phyloP scores from a whole-genome alignment of 2,797 vertebrate genomes.

The Gymnoscopelus microlampas region DNA sequence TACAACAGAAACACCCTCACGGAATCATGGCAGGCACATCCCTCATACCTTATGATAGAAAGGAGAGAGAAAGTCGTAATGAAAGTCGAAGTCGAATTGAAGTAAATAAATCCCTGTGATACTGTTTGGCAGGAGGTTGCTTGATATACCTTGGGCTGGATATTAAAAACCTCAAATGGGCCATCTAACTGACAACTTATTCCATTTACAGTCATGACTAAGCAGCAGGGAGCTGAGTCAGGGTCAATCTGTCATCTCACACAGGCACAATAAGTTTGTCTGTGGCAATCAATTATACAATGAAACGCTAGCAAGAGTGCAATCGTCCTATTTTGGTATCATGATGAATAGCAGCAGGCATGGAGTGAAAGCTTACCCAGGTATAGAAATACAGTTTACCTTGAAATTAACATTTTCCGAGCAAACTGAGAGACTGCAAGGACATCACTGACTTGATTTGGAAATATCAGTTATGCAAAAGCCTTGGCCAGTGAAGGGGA shows the following conservation, averaged over 20 bases:
- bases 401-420: constrained; percentile 1
- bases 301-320: constrained; percentile 14
- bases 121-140: constrained; percentile 68
- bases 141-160: constrained; percentile 78
- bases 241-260: constrained; percentile 72
- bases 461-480: constrained; percentile 37
- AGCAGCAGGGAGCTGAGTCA: constrained; percentile 69
- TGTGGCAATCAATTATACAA: constrained; percentile 53
- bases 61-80: constrained; percentile 67
- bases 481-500: constrained; percentile 39
- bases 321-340: constrained; percentile 33
- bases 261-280: constrained; percentile 63
- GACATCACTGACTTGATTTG: constrained; percentile 7
- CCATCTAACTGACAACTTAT: constrained; percentile 79
- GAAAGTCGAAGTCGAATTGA: constrained; percentile 75
- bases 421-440: constrained; percentile 8
- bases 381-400: constrained; percentile 11
- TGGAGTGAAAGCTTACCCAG: constrained; percentile 20
- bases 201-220: constrained; percentile 78
- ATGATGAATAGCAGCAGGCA: constrained; percentile 41
- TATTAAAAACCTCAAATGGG: constrained; percentile 79
- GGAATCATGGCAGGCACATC: constrained; percentile 52
- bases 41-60: constrained; percentile 58
- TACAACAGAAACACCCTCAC: constrained; percentile 55
- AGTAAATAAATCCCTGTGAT: constrained; percentile 78